Evolutionary conservation across 2,113 vertebrate genomes (phyloP).

Genomic region (Grammomys surdaster): DNA sequence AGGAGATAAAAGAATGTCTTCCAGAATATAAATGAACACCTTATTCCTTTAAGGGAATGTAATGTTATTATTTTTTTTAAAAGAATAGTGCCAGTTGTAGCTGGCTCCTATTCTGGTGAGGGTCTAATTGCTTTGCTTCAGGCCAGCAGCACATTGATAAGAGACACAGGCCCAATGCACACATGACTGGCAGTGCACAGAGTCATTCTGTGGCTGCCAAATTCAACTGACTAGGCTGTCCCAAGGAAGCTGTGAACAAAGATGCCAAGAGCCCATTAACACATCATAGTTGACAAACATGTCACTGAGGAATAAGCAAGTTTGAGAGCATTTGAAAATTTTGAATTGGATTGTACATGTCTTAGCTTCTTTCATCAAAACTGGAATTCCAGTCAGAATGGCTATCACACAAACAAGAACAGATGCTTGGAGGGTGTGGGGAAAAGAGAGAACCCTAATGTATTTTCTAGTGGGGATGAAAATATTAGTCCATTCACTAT

Average conservation of each 20-base stretch:
- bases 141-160: not conserved
- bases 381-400: not conserved
- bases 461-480: not conserved
- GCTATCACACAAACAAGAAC: not conserved
- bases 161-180: not conserved
- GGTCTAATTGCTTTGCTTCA: not conserved
- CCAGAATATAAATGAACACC: not conserved
- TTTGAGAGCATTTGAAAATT: not conserved
- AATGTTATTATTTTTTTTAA: not conserved
- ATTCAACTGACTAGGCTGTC: not conserved
- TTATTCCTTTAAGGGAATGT: not conserved
- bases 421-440: not conserved
- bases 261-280: not conserved
- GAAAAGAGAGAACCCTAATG: not conserved
- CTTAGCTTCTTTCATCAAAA: conserved; percentile 8
- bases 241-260: not conserved
- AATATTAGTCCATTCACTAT: not conserved
- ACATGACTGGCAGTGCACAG: not conserved
- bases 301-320: not conserved
- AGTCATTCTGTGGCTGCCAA: not conserved
- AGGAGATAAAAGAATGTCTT: not conserved
- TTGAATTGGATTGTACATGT: not conserved
- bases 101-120: not conserved
- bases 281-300: not conserved
- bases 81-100: not conserved